phyloP scores from a whole-genome alignment of 2,797 vertebrate genomes.

The Alectoris magna region DNA sequence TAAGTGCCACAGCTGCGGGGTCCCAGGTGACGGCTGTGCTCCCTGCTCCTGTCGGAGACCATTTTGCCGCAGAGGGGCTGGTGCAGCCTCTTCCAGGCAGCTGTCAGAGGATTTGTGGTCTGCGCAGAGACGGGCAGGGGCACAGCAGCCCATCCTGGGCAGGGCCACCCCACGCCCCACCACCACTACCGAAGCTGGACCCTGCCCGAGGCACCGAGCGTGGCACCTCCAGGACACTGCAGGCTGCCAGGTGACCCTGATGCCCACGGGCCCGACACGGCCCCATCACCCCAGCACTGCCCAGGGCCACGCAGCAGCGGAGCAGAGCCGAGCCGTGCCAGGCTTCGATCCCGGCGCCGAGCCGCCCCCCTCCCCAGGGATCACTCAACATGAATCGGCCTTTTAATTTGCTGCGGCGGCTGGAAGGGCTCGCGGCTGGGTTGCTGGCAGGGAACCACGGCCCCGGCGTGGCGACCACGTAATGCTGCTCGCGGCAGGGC shows the following conservation, averaged over 20 bases:
- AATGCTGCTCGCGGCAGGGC: not conserved
- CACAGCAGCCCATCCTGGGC: too few species aligned
- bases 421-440: constrained; percentile 70
- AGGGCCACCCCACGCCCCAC: not conserved
- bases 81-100: not conserved
- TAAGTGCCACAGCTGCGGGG: not conserved
- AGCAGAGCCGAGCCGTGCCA: constrained; percentile 4
- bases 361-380: constrained; percentile 74
- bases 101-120: not conserved
- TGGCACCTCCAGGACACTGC: not conserved
- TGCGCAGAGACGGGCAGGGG: not conserved
- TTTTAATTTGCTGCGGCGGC: constrained; percentile 83
- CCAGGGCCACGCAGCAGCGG: not conserved
- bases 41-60: not conserved
- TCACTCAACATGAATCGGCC: constrained; percentile 80
- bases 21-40: not conserved
- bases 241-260: constrained; percentile 25
- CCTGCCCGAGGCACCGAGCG: not conserved
- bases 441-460: constrained; percentile 71
- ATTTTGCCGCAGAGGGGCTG: not conserved
- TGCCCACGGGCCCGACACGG: accelerated
- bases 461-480: constrained; percentile 22
- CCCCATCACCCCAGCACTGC: not conserved
- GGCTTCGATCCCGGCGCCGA: constrained; percentile 51
- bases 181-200: too few species aligned